phyloP scores from a whole-genome alignment of 2,113 vertebrate genomes.

The Podiceps cristatus region DNA sequence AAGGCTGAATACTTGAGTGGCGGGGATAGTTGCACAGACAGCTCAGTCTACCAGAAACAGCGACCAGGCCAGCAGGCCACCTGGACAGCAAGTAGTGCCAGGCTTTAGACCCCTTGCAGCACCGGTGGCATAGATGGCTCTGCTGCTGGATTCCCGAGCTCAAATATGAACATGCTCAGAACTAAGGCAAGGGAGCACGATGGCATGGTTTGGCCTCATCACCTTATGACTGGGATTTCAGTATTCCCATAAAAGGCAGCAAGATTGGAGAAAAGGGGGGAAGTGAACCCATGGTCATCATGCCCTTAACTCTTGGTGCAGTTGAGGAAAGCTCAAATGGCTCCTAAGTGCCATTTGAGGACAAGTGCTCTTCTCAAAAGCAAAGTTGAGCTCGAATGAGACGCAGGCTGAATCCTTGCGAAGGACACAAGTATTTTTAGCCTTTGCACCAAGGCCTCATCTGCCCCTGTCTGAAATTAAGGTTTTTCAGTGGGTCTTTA shows the following conservation, averaged over 20 bases:
- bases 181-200: background rate
- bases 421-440: background rate
- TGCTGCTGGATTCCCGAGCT: background rate
- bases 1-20: background rate
- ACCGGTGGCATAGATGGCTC: rapidly evolving
- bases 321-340: background rate
- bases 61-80: background rate
- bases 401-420: background rate
- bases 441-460: background rate
- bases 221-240: background rate
- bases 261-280: background rate
- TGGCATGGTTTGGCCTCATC: background rate
- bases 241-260: background rate
- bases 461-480: background rate
- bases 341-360: background rate
- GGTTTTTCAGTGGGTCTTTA: too few relatives aligned
- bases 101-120: background rate
- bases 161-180: background rate
- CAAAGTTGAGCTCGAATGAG: background rate
- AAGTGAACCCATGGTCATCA: background rate
- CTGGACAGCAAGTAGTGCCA: background rate
- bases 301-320: background rate
- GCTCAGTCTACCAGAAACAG: background rate
- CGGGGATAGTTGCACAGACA: background rate
- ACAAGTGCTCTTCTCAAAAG: background rate